Percentiles rank a stretch among this genome's conserved stretches.
Evolutionary conservation across 2,797 vertebrate genomes (phyloP).

Genomic region (Discoglossus pictus): DNA sequence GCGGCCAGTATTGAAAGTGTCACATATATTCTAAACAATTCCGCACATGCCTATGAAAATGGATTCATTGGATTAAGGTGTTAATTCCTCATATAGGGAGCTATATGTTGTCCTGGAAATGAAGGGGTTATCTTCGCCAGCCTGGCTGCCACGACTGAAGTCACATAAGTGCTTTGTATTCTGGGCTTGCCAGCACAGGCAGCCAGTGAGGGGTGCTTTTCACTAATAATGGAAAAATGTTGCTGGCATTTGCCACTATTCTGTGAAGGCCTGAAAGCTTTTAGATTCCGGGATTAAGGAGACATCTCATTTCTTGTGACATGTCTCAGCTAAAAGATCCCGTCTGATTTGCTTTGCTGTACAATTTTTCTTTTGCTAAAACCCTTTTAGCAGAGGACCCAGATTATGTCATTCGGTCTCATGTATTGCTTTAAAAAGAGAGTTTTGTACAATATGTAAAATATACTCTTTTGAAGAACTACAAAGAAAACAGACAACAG

Average conservation of each 20-base stretch:
- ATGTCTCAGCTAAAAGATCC: neutral
- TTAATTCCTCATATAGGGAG: neutral
- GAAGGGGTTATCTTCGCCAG: constrained; percentile 31
- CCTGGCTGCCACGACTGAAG: constrained; percentile 18
- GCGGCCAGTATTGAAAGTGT: neutral
- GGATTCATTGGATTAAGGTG: too few relatives aligned
- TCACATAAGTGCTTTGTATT: constrained; percentile 44
- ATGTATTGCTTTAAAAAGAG: too few relatives aligned
- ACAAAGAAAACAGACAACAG: too few relatives aligned
- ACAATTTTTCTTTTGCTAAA: too few relatives aligned
- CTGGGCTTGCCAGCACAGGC: constrained; percentile 33
- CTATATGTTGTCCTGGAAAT: neutral
- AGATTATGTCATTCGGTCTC: too few relatives aligned
- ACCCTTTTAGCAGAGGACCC: too few relatives aligned
- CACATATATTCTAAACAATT: neutral
- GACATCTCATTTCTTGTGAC: neutral
- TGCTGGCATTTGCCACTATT: constrained; percentile 35
- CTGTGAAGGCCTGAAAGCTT: neutral
- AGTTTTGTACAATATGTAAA: too few relatives aligned
- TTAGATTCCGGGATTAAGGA: constrained; percentile 9
- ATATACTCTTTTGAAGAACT: too few relatives aligned
- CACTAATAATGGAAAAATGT: constrained; percentile 38
- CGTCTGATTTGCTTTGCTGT: too few relatives aligned
- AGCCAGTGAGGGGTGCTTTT: constrained; percentile 34
- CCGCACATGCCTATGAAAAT: neutral